Evolutionary conservation across 2,888 invertebrate species (phyloP).

Genomic region (Macrosoma leucophasiata): DNA sequence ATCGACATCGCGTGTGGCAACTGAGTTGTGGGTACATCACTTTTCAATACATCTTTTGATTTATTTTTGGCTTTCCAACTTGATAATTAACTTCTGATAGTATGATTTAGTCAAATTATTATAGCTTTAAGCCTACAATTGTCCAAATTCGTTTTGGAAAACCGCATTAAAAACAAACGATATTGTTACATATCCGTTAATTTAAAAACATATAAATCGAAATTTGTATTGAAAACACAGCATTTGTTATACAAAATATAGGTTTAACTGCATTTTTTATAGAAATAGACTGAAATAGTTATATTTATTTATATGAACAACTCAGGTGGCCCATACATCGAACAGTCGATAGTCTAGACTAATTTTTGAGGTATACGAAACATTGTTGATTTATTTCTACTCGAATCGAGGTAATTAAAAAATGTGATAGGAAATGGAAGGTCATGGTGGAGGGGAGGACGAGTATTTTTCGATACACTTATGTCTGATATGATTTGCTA

Average conservation of each 20-base stretch:
- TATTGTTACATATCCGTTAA: too few relatives aligned
- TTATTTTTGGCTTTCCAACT: too few relatives aligned
- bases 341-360: slow-evolving; percentile 41
- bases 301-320: too few relatives aligned
- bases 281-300: too few relatives aligned
- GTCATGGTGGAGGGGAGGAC: slow-evolving; percentile 31
- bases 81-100: too few relatives aligned
- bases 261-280: too few relatives aligned
- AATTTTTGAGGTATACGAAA: slow-evolving; percentile 69
- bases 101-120: too few relatives aligned
- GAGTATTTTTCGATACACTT: slow-evolving; percentile 59
- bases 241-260: too few relatives aligned
- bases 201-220: slow-evolving; percentile 1
- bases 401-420: slow-evolving; percentile 42
- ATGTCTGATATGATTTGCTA: slow-evolving; percentile 52
- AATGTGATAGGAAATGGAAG: slow-evolving; percentile 61
- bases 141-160: too few relatives aligned
- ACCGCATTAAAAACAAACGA: too few relatives aligned
- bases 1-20: slow-evolving; percentile 23
- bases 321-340: too few relatives aligned
- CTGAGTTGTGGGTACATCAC: slow-evolving; percentile 21
- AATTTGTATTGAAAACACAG: slow-evolving; percentile 2
- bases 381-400: slow-evolving; percentile 52
- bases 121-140: too few relatives aligned
- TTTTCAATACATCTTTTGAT: slow-evolving; percentile 5